Evolutionary conservation across 2,113 vertebrate genomes (phyloP).

Genomic region (Todiramphus saurophagus): DNA sequence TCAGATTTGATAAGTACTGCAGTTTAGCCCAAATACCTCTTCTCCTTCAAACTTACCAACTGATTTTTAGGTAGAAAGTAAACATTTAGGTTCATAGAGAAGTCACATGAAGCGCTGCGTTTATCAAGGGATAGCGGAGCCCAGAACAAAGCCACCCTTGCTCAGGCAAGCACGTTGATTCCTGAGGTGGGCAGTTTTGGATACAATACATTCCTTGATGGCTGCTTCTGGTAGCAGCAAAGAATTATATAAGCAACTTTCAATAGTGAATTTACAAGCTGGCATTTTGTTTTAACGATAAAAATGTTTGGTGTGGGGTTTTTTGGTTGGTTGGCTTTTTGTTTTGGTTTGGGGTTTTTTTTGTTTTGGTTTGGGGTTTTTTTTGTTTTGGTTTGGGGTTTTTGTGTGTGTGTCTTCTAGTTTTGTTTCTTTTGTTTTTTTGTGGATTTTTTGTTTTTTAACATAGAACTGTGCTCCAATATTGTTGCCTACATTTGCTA

Average conservation of each 20-base stretch:
- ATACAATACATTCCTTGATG: background rate
- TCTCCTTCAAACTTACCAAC: background rate
- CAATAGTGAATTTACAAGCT: background rate
- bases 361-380: too few species aligned
- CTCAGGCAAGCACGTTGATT: background rate
- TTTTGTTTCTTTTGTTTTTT: too few species aligned
- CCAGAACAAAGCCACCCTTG: background rate
- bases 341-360: too few species aligned
- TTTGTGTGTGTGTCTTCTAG: too few species aligned
- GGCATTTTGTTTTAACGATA: background rate
- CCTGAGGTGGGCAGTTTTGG: background rate
- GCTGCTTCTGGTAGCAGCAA: background rate
- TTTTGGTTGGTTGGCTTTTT: too few species aligned
- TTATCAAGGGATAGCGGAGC: background rate
- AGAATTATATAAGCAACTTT: background rate
- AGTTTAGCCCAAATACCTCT: background rate
- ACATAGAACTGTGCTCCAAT: background rate
- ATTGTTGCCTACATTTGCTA: background rate
- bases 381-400: too few species aligned
- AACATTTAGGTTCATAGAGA: background rate
- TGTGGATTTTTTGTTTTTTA: background rate
- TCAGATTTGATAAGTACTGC: background rate
- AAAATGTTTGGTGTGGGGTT: too few species aligned
- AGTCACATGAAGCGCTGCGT: background rate
- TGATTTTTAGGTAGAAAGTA: background rate